Evolutionary conservation across 2,113 vertebrate species (phyloP).

Genomic region (Seriola quinqueradiata): DNA sequence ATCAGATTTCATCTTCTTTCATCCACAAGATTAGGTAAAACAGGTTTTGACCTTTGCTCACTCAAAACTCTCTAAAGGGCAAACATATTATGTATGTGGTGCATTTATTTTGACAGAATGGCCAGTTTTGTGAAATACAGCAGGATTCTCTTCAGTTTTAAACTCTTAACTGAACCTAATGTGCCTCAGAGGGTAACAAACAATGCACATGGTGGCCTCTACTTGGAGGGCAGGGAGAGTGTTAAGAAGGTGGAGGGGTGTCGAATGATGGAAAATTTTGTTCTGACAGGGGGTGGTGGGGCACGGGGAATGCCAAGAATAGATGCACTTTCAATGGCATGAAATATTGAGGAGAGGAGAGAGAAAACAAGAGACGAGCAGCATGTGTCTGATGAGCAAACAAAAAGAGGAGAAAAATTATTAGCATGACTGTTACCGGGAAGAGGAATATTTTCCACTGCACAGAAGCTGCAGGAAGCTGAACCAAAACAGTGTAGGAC

Average conservation of each 20-base stretch:
- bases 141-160: not conserved
- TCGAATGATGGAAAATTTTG: constrained; percentile 73
- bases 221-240: constrained; percentile 27
- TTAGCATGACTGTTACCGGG: constrained; percentile 58
- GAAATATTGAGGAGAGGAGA: constrained; percentile 79
- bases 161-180: constrained; percentile 5
- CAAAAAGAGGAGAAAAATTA: constrained; percentile 61
- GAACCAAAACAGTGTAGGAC: constrained; percentile 14
- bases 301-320: constrained; percentile 69
- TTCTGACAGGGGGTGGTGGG: constrained; percentile 73
- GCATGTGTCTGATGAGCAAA: constrained; percentile 75
- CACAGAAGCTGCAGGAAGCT: constrained; percentile 19
- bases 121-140: not conserved
- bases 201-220: constrained; percentile 17
- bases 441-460: constrained; percentile 34
- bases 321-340: constrained; percentile 78
- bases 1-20: not conserved
- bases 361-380: constrained; percentile 72
- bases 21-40: not conserved
- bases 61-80: not conserved
- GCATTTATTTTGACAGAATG: not conserved
- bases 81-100: not conserved
- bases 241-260: constrained; percentile 56
- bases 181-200: constrained; percentile 1
- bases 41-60: not conserved